These are phyloP conservation scores for Coptotermes formosanus DNA, from an alignment of 1,140 invertebrate genomes.

Conservation along the genomic window DNA sequence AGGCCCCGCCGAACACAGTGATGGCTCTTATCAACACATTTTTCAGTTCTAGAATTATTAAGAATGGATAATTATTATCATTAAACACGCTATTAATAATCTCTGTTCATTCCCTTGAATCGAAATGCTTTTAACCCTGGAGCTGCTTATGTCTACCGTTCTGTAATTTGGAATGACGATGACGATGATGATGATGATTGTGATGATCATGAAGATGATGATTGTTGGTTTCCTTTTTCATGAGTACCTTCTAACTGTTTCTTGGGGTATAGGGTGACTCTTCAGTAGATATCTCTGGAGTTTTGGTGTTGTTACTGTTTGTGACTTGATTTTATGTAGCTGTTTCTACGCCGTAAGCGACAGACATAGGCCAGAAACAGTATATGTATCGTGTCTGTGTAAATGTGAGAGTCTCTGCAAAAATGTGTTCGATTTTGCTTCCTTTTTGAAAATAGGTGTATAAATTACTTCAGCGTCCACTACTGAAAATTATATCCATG, in stretches of 20 bases:
- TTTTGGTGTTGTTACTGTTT: no score
- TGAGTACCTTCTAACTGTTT: not conserved
- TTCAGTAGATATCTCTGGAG: not conserved
- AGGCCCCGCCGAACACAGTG: not conserved
- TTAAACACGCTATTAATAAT: conserved; percentile 15
- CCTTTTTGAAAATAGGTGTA: no score
- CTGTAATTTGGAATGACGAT: conserved; percentile 13
- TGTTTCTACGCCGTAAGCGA: no score
- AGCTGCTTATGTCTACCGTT: not conserved
- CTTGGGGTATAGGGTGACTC: not conserved
- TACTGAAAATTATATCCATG: no score
- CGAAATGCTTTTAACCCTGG: conserved; percentile 5
- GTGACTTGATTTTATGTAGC: no score
- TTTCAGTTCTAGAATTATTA: conserved; percentile 15
- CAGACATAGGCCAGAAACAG: no score
- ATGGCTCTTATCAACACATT: conserved; percentile 11
- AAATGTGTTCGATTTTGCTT: no score
- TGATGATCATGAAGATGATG: not conserved
- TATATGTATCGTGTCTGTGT: no score
- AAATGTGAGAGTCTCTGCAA: no score
- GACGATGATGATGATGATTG: not conserved
- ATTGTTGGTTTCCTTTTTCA: not conserved
- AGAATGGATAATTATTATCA: conserved; percentile 15
- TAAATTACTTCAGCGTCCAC: no score
- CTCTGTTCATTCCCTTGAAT: not conserved